Percentiles rank a stretch among this genome's conserved stretches.
Evolutionary conservation across 2,888 invertebrate genomes (phyloP).

Genomic region (Arctia plantaginis): DNA sequence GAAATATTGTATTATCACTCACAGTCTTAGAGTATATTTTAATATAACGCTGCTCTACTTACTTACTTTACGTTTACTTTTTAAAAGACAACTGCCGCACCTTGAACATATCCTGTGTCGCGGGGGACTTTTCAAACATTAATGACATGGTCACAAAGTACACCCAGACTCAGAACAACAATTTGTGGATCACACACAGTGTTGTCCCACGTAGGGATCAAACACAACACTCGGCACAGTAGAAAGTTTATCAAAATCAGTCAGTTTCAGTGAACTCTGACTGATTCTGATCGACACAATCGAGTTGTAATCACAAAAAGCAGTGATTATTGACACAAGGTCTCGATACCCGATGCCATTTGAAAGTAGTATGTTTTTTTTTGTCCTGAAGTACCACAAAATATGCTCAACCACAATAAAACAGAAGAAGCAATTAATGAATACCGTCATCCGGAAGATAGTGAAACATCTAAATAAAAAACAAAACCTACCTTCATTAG

Average conservation of each 20-base stretch:
- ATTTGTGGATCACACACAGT: no score
- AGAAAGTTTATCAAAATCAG: no score
- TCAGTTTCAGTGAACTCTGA: neutral
- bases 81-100: no score
- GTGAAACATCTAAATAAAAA: slow-evolving; percentile 25
- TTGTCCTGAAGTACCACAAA: neutral
- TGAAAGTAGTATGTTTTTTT: no score
- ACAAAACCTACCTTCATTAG: slow-evolving; percentile 32
- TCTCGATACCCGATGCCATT: neutral
- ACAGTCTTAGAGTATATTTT: neutral
- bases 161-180: no score
- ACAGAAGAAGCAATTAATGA: neutral
- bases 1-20: neutral
- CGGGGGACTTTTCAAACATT: no score
- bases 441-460: neutral
- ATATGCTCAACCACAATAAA: neutral
- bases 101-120: no score
- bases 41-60: neutral
- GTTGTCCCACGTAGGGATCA: no score
- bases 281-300: neutral
- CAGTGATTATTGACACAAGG: neutral
- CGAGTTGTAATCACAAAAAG: no score
- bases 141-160: no score
- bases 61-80: no score
- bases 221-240: no score